Conservation (phyloP, 2,888 invertebrate genomes). For the Nephrotoma guestfalica region DNA sequence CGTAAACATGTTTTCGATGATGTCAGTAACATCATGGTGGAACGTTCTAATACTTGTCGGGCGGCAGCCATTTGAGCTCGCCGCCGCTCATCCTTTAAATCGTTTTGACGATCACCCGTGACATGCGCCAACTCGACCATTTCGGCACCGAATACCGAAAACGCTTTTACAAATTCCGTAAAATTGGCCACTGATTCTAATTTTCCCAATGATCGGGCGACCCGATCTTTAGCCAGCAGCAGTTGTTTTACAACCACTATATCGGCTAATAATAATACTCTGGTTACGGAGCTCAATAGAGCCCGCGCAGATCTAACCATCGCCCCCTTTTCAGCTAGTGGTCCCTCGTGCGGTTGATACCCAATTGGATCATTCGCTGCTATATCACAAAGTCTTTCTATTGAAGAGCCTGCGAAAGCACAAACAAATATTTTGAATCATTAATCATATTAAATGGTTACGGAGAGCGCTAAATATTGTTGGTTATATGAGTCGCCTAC, state of each 20-base stretch:
- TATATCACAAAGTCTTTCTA: conserved; percentile 80
- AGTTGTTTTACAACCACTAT: conserved; percentile 95
- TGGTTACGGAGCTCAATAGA: conserved; percentile 85
- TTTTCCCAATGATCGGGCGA: conserved; percentile 66
- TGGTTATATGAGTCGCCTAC: background rate
- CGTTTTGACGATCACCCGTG: conserved; percentile 67
- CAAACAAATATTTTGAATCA: background rate
- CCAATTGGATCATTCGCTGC: conserved; percentile 40
- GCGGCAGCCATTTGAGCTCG: conserved; percentile 95
- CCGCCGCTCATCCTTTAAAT: conserved; percentile 82
- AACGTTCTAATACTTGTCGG: conserved; percentile 84
- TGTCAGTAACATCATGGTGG: conserved; percentile 91
- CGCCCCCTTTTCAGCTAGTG: conserved; percentile 50
- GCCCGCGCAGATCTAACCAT: conserved; percentile 88
- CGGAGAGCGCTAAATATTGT: background rate
- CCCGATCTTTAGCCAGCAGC: conserved; percentile 90
- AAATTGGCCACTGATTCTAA: conserved; percentile 80
- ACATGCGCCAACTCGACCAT: conserved; percentile 97
- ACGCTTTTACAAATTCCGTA: conserved; percentile 96
- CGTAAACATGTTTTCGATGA: conserved; percentile 92
- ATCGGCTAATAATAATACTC: conserved; percentile 90
- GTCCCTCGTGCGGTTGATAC: conserved; percentile 41
- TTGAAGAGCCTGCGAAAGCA: conserved; percentile 58
- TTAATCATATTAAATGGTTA: background rate
- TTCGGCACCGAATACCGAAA: conserved; percentile 95